Evolutionary conservation across 2,797 vertebrate genomes (phyloP).

Genomic region (Carcharodon carcharias): DNA sequence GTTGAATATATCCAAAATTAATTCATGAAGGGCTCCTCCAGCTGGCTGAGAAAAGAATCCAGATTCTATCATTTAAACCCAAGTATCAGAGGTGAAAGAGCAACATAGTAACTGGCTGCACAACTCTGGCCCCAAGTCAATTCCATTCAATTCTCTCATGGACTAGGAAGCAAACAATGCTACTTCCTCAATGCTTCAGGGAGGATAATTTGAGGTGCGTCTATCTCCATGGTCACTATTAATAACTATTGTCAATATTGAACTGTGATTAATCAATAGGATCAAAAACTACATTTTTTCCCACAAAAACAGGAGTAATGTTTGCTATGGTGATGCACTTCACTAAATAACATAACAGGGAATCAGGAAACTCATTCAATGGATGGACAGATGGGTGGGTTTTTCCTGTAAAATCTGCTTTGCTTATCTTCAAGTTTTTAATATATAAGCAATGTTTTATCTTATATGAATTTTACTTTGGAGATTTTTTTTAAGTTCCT

Average conservation of each 20-base stretch:
- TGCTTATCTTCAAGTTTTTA: neutral
- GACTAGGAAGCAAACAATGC: too few species aligned
- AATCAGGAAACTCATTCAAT: neutral
- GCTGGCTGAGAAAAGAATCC: too few species aligned
- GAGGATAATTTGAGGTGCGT: neutral
- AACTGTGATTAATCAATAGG: neutral
- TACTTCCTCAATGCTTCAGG: neutral
- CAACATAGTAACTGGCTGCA: neutral
- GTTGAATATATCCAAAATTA: neutral
- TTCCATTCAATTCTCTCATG: neutral
- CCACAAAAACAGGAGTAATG: too few species aligned
- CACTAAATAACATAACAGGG: neutral
- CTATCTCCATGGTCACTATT: neutral
- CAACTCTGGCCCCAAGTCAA: neutral
- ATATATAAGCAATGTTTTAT: neutral
- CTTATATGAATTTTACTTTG: neutral
- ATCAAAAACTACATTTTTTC: neutral
- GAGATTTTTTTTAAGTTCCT: neutral
- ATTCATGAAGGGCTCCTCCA: neutral
- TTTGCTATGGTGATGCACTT: too few species aligned
- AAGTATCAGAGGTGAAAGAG: neutral
- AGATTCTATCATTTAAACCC: neutral
- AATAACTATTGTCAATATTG: neutral
- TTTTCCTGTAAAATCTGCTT: neutral
- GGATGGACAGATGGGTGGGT: neutral